Conservation (phyloP, 2,797 vertebrate species). For the Hydrocynus forskahlii region DNA sequence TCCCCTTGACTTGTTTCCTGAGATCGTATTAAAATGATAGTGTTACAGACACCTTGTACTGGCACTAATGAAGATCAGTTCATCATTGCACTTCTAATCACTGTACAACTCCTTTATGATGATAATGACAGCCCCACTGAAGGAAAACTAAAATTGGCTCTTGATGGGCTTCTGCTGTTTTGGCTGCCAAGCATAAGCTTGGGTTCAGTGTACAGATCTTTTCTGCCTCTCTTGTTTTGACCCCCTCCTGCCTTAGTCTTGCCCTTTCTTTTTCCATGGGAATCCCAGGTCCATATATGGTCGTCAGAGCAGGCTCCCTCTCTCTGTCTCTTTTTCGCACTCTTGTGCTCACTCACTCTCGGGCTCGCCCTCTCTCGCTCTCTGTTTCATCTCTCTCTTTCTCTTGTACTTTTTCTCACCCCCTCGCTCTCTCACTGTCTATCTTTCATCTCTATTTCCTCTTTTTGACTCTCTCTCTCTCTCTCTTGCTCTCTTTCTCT, state of each 20-base stretch:
- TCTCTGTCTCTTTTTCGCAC: not conserved
- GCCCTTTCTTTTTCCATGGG: conserved; percentile 82
- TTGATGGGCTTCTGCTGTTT: conserved; percentile 66
- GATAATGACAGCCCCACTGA: not conserved
- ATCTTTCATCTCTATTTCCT: not conserved
- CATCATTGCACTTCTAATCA: too few relatives aligned
- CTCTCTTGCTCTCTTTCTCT: conserved; percentile 9
- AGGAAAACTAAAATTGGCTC: not conserved
- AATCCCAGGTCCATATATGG: conserved; percentile 97
- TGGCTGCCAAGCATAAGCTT: conserved; percentile 62
- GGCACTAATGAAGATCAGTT: too few relatives aligned
- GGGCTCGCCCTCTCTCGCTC: not conserved
- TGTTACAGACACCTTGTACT: too few relatives aligned
- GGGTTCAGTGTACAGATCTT: conserved; percentile 69
- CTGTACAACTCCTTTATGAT: not conserved
- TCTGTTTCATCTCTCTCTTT: not conserved
- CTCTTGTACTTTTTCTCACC: not conserved
- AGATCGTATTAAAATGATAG: too few relatives aligned
- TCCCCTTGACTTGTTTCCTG: too few relatives aligned
- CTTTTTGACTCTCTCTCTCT: not conserved
- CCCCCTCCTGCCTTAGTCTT: conserved; percentile 63
- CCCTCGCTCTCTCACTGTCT: too few relatives aligned
- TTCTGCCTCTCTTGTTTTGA: not conserved
- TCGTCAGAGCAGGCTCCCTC: conserved; percentile 70
- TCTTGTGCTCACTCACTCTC: not conserved